Evolutionary conservation across 2,888 invertebrate species (phyloP).

Genomic region (Acanthacorydalis orientalis): DNA sequence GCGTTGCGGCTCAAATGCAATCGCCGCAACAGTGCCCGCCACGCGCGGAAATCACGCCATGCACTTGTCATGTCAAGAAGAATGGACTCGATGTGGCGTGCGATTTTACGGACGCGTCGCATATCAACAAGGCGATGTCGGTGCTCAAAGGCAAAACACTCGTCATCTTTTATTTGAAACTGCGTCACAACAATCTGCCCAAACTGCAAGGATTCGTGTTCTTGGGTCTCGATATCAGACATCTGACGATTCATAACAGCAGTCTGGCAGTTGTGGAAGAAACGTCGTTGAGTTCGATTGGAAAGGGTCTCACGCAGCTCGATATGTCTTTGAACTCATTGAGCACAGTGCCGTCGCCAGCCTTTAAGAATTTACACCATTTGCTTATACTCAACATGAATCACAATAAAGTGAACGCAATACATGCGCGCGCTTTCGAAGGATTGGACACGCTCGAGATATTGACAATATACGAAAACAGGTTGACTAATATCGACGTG

Average conservation of each 20-base stretch:
- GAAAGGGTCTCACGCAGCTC: constrained; percentile 71
- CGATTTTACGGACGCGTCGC: constrained; percentile 67
- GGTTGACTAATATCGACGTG: constrained; percentile 58
- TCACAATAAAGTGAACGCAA: constrained; percentile 64
- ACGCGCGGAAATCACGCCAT: constrained; percentile 57
- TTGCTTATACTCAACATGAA: constrained; percentile 78
- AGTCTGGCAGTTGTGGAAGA: constrained; percentile 76
- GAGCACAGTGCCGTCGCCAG: constrained; percentile 60
- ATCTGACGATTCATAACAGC: constrained; percentile 77
- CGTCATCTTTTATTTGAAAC: constrained; percentile 73
- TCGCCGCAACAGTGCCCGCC: constrained; percentile 53
- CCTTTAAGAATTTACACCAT: constrained; percentile 64
- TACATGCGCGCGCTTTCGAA: constrained; percentile 69
- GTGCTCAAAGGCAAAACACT: constrained; percentile 62
- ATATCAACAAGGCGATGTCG: constrained; percentile 67
- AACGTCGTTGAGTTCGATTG: constrained; percentile 72
- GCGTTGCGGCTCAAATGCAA: constrained; percentile 20
- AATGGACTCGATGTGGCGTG: constrained; percentile 78
- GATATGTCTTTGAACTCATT: constrained; percentile 78
- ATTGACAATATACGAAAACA: constrained; percentile 73
- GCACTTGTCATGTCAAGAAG: constrained; percentile 72
- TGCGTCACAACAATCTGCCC: constrained; percentile 70
- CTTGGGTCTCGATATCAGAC: constrained; percentile 72
- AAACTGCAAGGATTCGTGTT: constrained; percentile 76
- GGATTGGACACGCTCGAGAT: constrained; percentile 77